These are phyloP conservation scores for Leptoteleia sp. DNA, from an alignment of 1,140 invertebrate genomes.

Conservation along the genomic window DNA sequence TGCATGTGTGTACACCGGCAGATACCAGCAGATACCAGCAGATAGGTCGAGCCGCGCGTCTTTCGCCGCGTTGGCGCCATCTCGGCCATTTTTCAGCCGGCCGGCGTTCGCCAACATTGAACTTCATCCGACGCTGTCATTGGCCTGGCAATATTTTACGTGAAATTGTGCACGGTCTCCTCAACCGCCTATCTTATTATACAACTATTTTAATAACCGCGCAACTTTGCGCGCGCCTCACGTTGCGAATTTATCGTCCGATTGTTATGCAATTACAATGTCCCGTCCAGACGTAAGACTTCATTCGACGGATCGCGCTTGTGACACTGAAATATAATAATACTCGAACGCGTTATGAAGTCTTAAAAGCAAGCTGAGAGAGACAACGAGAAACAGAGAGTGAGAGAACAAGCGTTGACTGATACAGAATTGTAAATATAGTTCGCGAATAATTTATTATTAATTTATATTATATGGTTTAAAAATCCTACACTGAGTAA, in stretches of 20 bases:
- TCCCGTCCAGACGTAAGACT: background rate
- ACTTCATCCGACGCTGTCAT: constrained; percentile 46
- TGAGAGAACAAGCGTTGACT: too few species aligned
- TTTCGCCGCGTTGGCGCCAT: constrained; percentile 63
- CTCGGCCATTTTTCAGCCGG: constrained; percentile 53
- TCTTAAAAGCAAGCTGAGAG: too few species aligned
- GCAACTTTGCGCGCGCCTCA: constrained; percentile 46
- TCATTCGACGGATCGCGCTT: too few species aligned
- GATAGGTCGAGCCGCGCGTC: constrained; percentile 33
- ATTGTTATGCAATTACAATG: constrained; percentile 61
- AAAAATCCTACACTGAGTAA: too few species aligned
- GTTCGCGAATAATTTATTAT: too few species aligned
- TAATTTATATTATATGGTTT: too few species aligned
- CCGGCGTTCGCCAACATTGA: constrained; percentile 48
- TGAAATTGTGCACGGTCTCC: constrained; percentile 46
- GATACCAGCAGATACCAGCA: constrained; percentile 26
- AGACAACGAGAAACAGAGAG: too few species aligned
- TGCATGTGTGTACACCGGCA: constrained; percentile 10
- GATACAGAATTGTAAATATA: too few species aligned
- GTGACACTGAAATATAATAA: too few species aligned
- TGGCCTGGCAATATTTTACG: constrained; percentile 58
- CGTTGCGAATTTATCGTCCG: constrained; percentile 51
- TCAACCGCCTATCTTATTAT: constrained; percentile 52
- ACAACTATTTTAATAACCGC: constrained; percentile 63
- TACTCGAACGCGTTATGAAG: too few species aligned